Base-by-base conservation (phyloP, 2,113 vertebrate genomes). In the Emydura subglobosa region DNA sequence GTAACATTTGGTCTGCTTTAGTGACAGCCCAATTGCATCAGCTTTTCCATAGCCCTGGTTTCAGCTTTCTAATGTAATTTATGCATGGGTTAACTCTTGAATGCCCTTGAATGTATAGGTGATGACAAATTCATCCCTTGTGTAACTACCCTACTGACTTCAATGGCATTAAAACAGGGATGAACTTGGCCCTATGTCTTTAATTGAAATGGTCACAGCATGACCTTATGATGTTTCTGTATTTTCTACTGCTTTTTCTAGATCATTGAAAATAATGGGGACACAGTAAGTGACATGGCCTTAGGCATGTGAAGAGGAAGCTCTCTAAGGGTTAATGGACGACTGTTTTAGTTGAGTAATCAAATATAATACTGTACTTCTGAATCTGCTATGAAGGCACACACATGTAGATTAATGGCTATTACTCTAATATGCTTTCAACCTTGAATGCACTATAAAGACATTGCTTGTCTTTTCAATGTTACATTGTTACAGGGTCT, bases 371-470 rank as follows among this genome's bases (percentile, higher is more conserved):
- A 92, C 85, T 49, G 68, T 90, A 86, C 54, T 87, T 91, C 79
- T 85, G 80, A 89, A 53, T 42, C n/a, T 85, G 79, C 86, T 91
- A 27, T 86, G 76, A 92, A 96, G 50, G 29, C 79, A 92, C 51
- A 83, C 14, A n/a, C 83, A 81, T 54, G 85, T 88, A 88, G 76
- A 74, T 85, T 97, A 97, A 97, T 95, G 82, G 79, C 83, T 95
- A 92, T 96, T 97, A 94, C 90, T 95, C 6, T 95, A 96, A 96
- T 96, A 95, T 65, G 88, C 95, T 97, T 97, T 96, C 92, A 96
- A 86, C 93, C 96, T 97, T 96, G 95, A 97, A 96, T 94, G 89
- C 59, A 39, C 68, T 95, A 90, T 87, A 91, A 95, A 97, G 92
- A 86, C 49, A 57, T 86, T 90, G 47, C 61, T 94, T 93, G 57